Base-by-base conservation (phyloP, 1,140 invertebrate genomes). In the Heterodera carotae region DNA sequence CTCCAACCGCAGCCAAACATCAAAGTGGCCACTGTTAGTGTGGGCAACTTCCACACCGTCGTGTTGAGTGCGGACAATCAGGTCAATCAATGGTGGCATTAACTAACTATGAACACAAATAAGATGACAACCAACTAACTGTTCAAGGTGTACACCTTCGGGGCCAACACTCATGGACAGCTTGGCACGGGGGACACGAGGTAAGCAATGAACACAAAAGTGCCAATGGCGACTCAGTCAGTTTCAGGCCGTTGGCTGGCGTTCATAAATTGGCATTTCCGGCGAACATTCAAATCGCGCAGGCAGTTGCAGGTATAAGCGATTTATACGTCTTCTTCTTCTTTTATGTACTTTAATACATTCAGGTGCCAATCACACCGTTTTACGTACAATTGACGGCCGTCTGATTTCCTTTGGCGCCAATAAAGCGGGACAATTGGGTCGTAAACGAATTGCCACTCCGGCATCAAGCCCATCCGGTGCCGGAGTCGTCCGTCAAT, bases 401-500 rank as follows among this genome's bases (percentile, higher is more conserved):
- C 92, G 95, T 88, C 92, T 98, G 6, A 95, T 93, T 83, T 97
- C 96, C 0, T 97, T 95, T 89, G 96, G 96, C 64, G 93, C 92
- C 84, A 92, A 94, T 89, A 93, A 94, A 90, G 93, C 95, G 90
- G 94, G 94, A 64, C 93, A 96, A 82, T 89, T 97, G n/a, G 94
- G 94, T 7, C 27, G 62, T 31, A 66, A 66, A 22, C 62, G 62
- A 1, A 29, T 66, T 84, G 53, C 82, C 27, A 74, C 33, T 27
- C 62, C 62, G 27, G 29, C 62, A 22, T 31, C 62, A 66, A 66
- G 15, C 7, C 31, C 68, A 0, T 33, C 27, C 25, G 22, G 31
- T 29, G 36, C n/a, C 80, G n/a, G 15, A 22, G 43, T 76, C 33
- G 82, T 84, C 25, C 88, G 89, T n/a, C 88, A 90, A 1, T 96